Conservation (phyloP, 2,888 invertebrate genomes). For the Drosophila antonietae region DNA sequence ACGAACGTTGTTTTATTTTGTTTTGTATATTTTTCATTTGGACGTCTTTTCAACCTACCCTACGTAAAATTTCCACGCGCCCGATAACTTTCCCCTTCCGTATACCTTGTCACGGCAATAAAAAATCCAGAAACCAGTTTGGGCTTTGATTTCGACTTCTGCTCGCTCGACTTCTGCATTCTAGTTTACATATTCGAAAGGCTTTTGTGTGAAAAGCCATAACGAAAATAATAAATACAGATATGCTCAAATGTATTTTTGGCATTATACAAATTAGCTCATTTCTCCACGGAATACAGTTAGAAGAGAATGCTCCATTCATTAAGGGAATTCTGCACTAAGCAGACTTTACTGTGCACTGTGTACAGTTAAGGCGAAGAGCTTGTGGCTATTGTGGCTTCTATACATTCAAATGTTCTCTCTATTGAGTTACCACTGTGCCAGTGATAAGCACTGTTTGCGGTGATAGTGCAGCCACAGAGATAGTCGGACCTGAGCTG, state of each 20-base stretch:
- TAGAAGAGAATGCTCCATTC: constrained; percentile 38
- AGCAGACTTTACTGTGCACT: not conserved
- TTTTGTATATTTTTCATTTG: constrained; percentile 1
- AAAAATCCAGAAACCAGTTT: constrained; percentile 24
- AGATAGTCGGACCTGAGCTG: constrained; percentile 20
- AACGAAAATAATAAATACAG: not conserved
- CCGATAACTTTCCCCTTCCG: constrained; percentile 56
- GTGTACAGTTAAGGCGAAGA: not conserved
- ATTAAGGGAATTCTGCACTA: not conserved
- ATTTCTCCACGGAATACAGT: constrained; percentile 34
- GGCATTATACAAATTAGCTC: constrained; percentile 29
- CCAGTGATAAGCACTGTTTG: constrained; percentile 42
- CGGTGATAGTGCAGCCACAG: constrained; percentile 26
- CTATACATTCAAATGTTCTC: not conserved
- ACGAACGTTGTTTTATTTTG: no score
- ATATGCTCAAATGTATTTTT: constrained; percentile 33
- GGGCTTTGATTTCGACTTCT: constrained; percentile 26
- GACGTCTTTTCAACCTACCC: constrained; percentile 58
- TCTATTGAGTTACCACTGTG: not conserved
- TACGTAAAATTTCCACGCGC: constrained; percentile 35
- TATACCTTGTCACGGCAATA: constrained; percentile 22
- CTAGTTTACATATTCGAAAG: constrained; percentile 56
- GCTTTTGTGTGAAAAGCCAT: constrained; percentile 16
- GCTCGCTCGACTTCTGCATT: constrained; percentile 39
- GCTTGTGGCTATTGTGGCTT: not conserved